Base-by-base conservation (phyloP, 2,888 invertebrate species). In the Acanthosoma haemorrhoidale region DNA sequence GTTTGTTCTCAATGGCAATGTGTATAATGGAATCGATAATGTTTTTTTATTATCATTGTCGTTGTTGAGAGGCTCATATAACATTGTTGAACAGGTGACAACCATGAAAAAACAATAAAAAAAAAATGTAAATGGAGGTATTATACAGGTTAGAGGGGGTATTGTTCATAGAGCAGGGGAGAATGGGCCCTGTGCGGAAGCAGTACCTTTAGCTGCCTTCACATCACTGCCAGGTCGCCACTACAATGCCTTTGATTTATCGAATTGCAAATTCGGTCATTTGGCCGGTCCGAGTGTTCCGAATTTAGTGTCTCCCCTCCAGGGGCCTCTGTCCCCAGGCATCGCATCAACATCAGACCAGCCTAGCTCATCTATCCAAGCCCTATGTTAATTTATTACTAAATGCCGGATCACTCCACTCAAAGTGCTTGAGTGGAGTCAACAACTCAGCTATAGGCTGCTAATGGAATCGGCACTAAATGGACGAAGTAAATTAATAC, bases 251-350 rank as follows among this genome's bases (percentile, higher is more conserved):
- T 51, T 51, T 51, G 51, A 51, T 51, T 51, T 51, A 51, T 51
- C 51, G 51, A 51, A 51, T 51, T 51, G 51, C 51, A 51, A 51
- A 51, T 51, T 51, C 51, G 51, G 51, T 51, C 51, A 51, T 51
- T 51, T 51, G 51, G 51, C 51, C 25, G 51, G 51, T 25, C 21
- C 25, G 51, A 25, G 51, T n/a, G 51, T 25, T 25, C 18, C 51
- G 51, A 51, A 51, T 51, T 51, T 51, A 51, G 51, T 51, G 51
- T 21, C n/a, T n/a, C n/a, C n/a, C 21, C 21, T 51, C 51, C 25
- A 51, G 51, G 51, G 51, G 21, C 25, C 51, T 51, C 21, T 25
- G 3, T 25, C 51, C 4, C 25, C 32, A 4, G 1, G 16, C 43
- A n/a, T n/a, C n/a, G n/a, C n/a, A n/a, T n/a, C n/a, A n/a, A n/a